Conservation (phyloP, 37 sponge, comb jelly and placozoan genomes). For the Haliclona indistincta region DNA sequence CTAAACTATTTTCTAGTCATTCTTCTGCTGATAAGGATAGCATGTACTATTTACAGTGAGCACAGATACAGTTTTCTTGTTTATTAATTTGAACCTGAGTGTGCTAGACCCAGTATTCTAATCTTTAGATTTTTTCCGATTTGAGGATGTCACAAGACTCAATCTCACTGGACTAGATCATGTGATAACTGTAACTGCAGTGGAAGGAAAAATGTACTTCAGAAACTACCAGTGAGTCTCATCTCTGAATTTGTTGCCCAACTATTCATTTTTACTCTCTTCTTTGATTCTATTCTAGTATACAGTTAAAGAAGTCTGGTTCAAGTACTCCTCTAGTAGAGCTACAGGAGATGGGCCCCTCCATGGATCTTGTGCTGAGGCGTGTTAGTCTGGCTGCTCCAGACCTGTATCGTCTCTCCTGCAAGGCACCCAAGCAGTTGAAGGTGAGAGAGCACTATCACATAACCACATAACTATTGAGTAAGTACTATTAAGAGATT, state of each 20-base stretch:
- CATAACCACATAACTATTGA: no score
- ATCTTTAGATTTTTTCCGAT: conserved; percentile 83
- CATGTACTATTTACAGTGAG: no score
- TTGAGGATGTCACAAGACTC: conserved; percentile 54
- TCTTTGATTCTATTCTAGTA: not conserved
- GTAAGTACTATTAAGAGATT: no score
- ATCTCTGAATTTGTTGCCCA: no score
- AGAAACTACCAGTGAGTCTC: conserved; percentile 65
- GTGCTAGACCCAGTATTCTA: no score
- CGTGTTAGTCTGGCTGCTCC: conserved; percentile 67
- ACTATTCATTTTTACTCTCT: not conserved
- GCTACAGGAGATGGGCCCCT: conserved; percentile 94
- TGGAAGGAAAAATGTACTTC: conserved; percentile 63
- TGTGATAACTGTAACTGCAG: conserved; percentile 78
- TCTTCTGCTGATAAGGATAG: no score
- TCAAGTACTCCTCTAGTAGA: conserved; percentile 72
- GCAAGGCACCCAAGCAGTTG: conserved; percentile 67
- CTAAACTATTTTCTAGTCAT: no score
- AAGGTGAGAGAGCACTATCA: conserved; percentile 65
- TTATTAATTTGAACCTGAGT: no score
- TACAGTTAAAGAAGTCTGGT: conserved; percentile 87
- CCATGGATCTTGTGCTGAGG: conserved; percentile 72
- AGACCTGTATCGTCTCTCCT: conserved; percentile 66
- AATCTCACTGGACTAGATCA: conserved; percentile 83
- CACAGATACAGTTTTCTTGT: no score